Evolutionary conservation across 2,888 invertebrate genomes (phyloP).

Genomic region (Stenchaetothrips biformis): DNA sequence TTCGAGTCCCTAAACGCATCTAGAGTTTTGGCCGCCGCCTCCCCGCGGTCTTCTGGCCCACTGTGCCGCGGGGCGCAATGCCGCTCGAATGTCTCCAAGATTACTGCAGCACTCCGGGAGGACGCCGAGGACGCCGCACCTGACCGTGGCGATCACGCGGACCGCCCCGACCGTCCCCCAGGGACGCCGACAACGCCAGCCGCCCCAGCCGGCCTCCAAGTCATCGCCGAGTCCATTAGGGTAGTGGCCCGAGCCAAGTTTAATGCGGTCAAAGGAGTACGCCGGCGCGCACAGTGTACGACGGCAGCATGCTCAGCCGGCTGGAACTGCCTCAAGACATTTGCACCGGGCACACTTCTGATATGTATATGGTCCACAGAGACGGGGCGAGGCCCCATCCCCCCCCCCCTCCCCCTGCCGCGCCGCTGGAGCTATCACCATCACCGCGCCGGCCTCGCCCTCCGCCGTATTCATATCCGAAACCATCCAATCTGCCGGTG

Average conservation of each 20-base stretch:
- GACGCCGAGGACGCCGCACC: not conserved
- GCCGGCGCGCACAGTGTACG: not conserved
- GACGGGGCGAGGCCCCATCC: not conserved
- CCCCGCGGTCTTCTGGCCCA: too few species aligned
- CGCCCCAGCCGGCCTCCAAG: not conserved
- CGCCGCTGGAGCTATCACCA: too few species aligned
- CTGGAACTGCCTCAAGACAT: constrained; percentile 17
- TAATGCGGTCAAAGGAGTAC: constrained; percentile 17
- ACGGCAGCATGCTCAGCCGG: not conserved
- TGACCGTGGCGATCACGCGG: not conserved
- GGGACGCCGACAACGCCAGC: not conserved
- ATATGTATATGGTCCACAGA: not conserved
- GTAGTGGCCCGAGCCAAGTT: constrained; percentile 11
- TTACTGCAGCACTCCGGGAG: not conserved
- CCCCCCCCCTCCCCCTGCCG: not conserved
- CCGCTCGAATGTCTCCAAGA: too few species aligned
- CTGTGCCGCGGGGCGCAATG: too few species aligned
- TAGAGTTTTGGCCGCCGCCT: too few species aligned
- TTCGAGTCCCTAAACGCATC: too few species aligned
- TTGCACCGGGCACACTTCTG: constrained; percentile 18
- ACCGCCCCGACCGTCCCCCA: not conserved
- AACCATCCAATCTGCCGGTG: not conserved
- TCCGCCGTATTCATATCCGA: not conserved
- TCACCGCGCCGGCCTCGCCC: not conserved
- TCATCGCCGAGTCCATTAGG: constrained; percentile 8